These are phyloP conservation scores for Melanotus villosus DNA, from an alignment of 2,888 invertebrate species.

Conservation along the genomic window DNA sequence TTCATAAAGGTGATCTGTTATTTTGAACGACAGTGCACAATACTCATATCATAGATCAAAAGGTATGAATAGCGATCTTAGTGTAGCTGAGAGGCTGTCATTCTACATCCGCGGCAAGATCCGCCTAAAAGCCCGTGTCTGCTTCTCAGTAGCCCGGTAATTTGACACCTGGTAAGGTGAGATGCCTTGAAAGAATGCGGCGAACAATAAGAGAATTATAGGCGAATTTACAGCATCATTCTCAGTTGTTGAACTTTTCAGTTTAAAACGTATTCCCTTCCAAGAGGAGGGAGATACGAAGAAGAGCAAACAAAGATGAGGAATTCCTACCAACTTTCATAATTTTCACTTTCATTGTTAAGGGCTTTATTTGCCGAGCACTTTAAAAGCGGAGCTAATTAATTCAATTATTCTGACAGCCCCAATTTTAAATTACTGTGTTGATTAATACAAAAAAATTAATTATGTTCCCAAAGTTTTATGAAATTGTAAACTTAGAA, in stretches of 20 bases:
- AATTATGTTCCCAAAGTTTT: too few relatives aligned
- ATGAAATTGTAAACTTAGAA: too few relatives aligned
- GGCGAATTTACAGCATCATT: slow-evolving; percentile 17
- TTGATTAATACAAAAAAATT: background rate
- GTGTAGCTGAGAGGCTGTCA: slow-evolving; percentile 49
- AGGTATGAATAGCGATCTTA: slow-evolving; percentile 47
- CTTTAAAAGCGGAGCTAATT: slow-evolving; percentile 13
- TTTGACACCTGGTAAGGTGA: slow-evolving; percentile 53
- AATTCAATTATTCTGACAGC: slow-evolving; percentile 18
- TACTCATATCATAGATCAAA: slow-evolving; percentile 36
- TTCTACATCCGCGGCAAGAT: slow-evolving; percentile 52
- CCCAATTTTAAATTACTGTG: background rate
- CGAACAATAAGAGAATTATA: slow-evolving; percentile 42
- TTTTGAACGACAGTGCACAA: slow-evolving; percentile 17
- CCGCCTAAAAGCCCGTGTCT: slow-evolving; percentile 52
- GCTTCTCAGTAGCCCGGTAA: slow-evolving; percentile 53
- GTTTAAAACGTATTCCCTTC: background rate
- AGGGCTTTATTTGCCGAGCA: slow-evolving; percentile 20
- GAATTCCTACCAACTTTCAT: slow-evolving; percentile 31
- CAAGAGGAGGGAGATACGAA: slow-evolving; percentile 1
- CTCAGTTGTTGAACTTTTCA: background rate
- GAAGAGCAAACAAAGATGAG: slow-evolving; percentile 23
- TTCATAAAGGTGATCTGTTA: slow-evolving; percentile 25
- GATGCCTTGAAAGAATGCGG: slow-evolving; percentile 53
- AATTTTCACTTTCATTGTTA: slow-evolving; percentile 31